Base-by-base conservation (phyloP, 2,888 invertebrate genomes). In the Stenodera caucasica region DNA sequence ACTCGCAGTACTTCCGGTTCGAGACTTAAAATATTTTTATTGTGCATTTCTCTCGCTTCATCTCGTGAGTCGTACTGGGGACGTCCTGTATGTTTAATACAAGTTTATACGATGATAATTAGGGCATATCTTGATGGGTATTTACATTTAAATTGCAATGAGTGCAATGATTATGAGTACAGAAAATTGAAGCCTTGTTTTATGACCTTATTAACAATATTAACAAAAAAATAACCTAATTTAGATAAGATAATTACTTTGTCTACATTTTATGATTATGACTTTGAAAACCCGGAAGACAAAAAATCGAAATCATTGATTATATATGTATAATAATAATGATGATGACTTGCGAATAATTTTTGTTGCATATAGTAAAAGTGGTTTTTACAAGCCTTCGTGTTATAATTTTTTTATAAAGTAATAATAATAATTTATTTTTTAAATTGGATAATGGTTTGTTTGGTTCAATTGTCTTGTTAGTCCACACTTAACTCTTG, bases 281-380 rank as follows among this genome's bases (percentile, higher is more conserved):
- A 35, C 18, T 40, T 40, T 9, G 18, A 40, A 40, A 40, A 18
- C 40, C 18, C 40, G 40, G 40, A 40, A 23, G 23, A 45, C 12
- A 23, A 21, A 21, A 45, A 23, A 9, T 21, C 45, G 18, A 18
- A 40, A 40, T 45, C 45, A 45, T 45, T 23, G 5, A 2, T 18
- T 6, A n/a, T 45, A 45, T 45, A 45, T n/a, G n/a, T n/a, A n/a
- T n/a, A 45, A 23, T 45, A 45, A 45, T 45, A 45, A 45, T 23
- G 21, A 45, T 30, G n/a, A 45, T 45, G 45, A 45, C 45, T 11
- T 45, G 4, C 21, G 21, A 9, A 15, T 11, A 45, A 45, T 21
- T 21, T 2, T 1, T 11, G 11, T 37, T 1, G 6, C 1, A 18
- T 9, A 18, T 15, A 45, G 45, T 45, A 45, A 45, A 45, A 45